phyloP scores from a whole-genome alignment of 2,888 invertebrate genomes.

The Tholera decimalis region DNA sequence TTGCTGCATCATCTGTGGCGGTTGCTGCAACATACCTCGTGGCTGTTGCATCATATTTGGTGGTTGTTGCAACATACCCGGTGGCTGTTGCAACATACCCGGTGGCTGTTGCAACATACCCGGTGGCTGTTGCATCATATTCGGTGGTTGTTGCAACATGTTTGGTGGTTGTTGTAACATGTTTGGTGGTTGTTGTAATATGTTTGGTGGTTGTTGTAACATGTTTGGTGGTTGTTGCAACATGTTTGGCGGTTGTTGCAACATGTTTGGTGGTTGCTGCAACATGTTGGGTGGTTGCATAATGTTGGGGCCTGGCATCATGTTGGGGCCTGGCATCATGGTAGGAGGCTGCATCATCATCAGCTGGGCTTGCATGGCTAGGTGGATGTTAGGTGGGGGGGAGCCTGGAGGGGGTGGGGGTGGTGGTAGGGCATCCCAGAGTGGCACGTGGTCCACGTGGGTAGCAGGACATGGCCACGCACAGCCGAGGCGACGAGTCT shows the following conservation, averaged over 20 bases:
- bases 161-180: conserved; percentile 32
- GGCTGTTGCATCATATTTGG: conserved; percentile 39
- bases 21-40: conserved; percentile 40
- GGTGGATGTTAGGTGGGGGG: conserved; percentile 72
- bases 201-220: conserved; percentile 41
- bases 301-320: conserved; percentile 39
- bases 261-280: conserved; percentile 47
- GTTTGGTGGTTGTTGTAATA: conserved; percentile 28
- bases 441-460: conserved; percentile 87
- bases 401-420: conserved; percentile 87
- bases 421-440: conserved; percentile 89
- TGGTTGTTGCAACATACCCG: conserved; percentile 38
- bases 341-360: conserved; percentile 44
- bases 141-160: conserved; percentile 44
- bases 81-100: conserved; percentile 47
- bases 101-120: conserved; percentile 44
- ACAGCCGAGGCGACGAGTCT: conserved; percentile 79
- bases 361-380: conserved; percentile 25
- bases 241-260: conserved; percentile 47
- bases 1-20: conserved; percentile 28
- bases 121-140: conserved; percentile 21
- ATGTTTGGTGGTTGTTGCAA: conserved; percentile 30
- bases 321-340: conserved; percentile 46
- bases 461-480: conserved; percentile 87
- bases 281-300: conserved; percentile 31